Percentiles rank a stretch among this genome's conserved stretches.
phyloP scores from a whole-genome alignment of 2,113 vertebrate genomes.

The Cyanoliseus patagonus region DNA sequence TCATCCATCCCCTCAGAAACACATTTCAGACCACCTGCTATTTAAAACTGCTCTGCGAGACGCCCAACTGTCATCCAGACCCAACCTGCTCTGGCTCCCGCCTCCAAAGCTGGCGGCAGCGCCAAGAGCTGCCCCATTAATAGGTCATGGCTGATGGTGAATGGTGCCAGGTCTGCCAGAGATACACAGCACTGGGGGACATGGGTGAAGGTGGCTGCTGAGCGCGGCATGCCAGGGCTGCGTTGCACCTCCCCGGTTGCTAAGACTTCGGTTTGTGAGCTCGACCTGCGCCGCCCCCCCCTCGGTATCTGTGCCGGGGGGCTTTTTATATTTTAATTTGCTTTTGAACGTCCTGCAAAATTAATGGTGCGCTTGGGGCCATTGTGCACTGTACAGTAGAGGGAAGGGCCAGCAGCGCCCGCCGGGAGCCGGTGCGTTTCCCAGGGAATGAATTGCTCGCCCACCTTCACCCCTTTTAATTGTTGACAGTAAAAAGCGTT shows the following conservation, averaged over 20 bases:
- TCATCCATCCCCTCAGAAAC: neutral
- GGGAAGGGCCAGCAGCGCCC: slow-evolving; percentile 58
- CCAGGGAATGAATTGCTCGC: slow-evolving; percentile 80
- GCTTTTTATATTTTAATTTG: slow-evolving; percentile 79
- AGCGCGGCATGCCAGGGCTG: neutral
- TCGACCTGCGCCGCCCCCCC: slow-evolving; percentile 39
- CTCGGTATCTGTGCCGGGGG: slow-evolving; percentile 43
- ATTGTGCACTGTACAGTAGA: slow-evolving; percentile 71
- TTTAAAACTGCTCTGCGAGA: neutral
- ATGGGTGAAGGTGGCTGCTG: neutral
- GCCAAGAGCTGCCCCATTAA: neutral
- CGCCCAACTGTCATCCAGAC: neutral
- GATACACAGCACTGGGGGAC: rapidly evolving
- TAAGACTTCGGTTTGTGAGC: slow-evolving; percentile 46
- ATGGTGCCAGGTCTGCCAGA: neutral
- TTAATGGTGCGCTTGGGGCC: slow-evolving; percentile 56
- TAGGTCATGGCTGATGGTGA: neutral
- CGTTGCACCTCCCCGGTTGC: neutral
- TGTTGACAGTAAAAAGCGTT: slow-evolving; percentile 82
- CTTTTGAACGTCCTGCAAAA: slow-evolving; percentile 71
- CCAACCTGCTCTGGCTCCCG: neutral
- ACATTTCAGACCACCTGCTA: neutral
- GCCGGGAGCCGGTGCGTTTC: slow-evolving; percentile 74
- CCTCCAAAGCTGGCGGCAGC: neutral
- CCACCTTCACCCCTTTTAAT: slow-evolving; percentile 75